phyloP scores from a whole-genome alignment of 2,888 invertebrate species.

The Chaetoderma sp. region DNA sequence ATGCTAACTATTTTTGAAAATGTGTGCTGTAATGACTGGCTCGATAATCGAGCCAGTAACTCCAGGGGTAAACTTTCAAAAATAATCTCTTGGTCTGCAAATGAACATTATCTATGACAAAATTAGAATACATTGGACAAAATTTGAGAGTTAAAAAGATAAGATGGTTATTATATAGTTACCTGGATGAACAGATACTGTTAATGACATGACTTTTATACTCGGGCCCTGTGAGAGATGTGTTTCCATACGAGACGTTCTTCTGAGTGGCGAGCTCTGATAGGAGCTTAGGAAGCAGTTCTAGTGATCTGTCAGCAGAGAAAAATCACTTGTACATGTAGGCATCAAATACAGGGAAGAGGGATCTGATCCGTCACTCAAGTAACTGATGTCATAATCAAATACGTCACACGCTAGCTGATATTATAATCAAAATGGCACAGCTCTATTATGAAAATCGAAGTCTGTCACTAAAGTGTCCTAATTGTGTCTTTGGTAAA shows the following conservation, averaged over 20 bases:
- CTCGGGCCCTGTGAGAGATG: conserved; percentile 62
- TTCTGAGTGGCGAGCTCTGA: conserved; percentile 58
- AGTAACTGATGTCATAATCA: neutral
- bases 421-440: too few species aligned
- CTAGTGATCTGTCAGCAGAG: conserved; percentile 51
- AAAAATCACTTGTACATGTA: too few species aligned
- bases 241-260: conserved; percentile 51
- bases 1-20: too few species aligned
- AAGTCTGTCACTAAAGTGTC: too few species aligned
- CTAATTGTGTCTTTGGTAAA: too few species aligned
- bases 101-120: too few species aligned
- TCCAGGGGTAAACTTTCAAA: too few species aligned
- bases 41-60: too few species aligned
- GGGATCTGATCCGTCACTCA: neutral
- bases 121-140: neutral
- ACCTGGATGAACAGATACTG: conserved; percentile 65
- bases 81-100: too few species aligned
- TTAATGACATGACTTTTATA: conserved; percentile 65
- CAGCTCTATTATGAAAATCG: too few species aligned
- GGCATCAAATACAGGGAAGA: too few species aligned
- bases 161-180: neutral
- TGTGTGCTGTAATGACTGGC: too few species aligned
- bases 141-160: neutral
- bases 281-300: conserved; percentile 65
- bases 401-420: neutral